These are phyloP conservation scores for Lepisosteus osseus DNA, from an alignment of 2,113 vertebrate genomes.

Conservation along the genomic window DNA sequence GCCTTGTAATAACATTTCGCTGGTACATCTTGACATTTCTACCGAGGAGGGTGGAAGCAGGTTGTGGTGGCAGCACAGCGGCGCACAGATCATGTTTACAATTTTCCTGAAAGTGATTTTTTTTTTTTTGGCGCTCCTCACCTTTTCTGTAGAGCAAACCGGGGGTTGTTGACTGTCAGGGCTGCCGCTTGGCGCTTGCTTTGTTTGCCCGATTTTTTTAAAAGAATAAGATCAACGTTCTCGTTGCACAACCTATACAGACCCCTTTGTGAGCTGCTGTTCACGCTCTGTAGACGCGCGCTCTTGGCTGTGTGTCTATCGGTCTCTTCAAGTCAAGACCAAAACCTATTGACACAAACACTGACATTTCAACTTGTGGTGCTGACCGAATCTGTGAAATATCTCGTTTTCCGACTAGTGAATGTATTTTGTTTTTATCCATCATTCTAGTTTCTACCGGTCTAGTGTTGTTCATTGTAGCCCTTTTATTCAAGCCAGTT, in stretches of 20 bases:
- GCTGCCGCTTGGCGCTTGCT: neutral
- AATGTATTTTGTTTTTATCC: too few relatives aligned
- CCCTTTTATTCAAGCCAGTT: too few relatives aligned
- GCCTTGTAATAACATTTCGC: slow-evolving; percentile 26
- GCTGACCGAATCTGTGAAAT: neutral
- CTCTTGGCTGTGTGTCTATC: slow-evolving; percentile 16
- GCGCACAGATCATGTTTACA: slow-evolving; percentile 37
- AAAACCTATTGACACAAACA: slow-evolving; percentile 29
- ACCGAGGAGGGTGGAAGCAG: slow-evolving; percentile 27
- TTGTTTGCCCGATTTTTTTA: neutral
- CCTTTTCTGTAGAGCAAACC: slow-evolving; percentile 35
- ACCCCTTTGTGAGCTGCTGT: too few relatives aligned
- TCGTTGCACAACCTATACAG: too few relatives aligned
- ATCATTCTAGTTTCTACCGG: too few relatives aligned
- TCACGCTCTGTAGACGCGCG: too few relatives aligned
- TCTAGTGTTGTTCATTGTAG: too few relatives aligned
- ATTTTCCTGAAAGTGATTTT: slow-evolving; percentile 40
- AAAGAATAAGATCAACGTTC: neutral
- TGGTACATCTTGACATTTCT: slow-evolving; percentile 37
- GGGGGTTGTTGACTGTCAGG: slow-evolving; percentile 38
- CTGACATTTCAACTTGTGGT: slow-evolving; percentile 32
- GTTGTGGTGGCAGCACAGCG: slow-evolving; percentile 13
- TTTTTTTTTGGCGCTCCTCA: slow-evolving; percentile 13
- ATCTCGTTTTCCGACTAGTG: neutral
- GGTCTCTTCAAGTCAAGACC: slow-evolving; percentile 29